Base-by-base conservation (phyloP, 2,113 vertebrate species). In the Agelaius tricolor region DNA sequence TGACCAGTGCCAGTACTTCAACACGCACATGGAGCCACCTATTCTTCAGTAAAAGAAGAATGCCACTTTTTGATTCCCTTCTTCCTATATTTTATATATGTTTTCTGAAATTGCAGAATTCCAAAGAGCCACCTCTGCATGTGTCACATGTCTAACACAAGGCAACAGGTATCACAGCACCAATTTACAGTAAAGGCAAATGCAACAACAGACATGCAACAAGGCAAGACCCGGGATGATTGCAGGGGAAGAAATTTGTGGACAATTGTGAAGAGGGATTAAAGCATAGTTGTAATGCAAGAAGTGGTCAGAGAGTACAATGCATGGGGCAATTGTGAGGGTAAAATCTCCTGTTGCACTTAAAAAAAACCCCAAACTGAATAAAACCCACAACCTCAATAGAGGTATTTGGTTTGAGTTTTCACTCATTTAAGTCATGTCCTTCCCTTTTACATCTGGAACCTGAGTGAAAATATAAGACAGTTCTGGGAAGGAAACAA, bases 131-230 rank as follows among this genome's bases (percentile, higher is more conserved):
- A 22, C 6, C 7, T 58, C 28, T n/a, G 10, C 10, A 31, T 1
- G 1, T 19, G 10, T 44, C 27, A 1, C 0, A 0, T 19, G 7
- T 31, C 31, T 69, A 73, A 76, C 14, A 44, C 12, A 57, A 39
- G 17, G n/a, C 35, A 47, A 39, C 15, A 27, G 15, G 27, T 27
- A 43, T 3, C 54, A 62, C 10, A 46, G 15, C 35, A 44, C 21
- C 23, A 39, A 28, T 41, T 66, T n/a, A 35, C 9, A 39, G 7
- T 24, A 58, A 62, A 37, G 0, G 0, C 6, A 59, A 35, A 61
- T 26, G 24, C 4, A 57, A n/a, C 28, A 77, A 11, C 5, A n/a
- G 7, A 9, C 30, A 16, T 1, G 3, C 1, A 3, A 13, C 15
- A 37, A 37, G 28, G 8, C 35, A 62, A 46, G 9, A 39, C 19